phyloP scores from a whole-genome alignment of 1,140 invertebrate genomes.

The Littorina saxatilis region DNA sequence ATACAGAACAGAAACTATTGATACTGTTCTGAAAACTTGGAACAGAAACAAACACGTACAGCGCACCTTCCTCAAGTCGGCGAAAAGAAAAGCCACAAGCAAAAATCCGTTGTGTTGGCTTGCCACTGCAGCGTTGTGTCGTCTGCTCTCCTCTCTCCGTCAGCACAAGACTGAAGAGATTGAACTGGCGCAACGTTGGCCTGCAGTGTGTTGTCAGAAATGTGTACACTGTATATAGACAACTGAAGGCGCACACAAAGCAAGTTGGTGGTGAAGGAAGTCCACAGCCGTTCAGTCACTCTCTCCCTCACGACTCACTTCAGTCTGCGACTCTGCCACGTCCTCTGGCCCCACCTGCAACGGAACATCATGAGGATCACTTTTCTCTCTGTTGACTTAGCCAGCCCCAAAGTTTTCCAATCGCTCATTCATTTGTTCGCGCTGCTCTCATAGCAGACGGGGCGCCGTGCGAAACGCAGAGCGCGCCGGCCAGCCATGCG shows the following conservation, averaged over 20 bases:
- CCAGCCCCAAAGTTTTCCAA: slow-evolving; percentile 31
- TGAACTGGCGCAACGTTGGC: no score
- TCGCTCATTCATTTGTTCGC: slow-evolving; percentile 31
- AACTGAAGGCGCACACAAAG: no score
- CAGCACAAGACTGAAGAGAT: no score
- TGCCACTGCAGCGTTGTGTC: slow-evolving; percentile 15
- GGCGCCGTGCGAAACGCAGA: background rate
- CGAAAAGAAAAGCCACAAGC: slow-evolving; percentile 10
- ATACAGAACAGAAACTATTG: no score
- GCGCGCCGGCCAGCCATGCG: no score
- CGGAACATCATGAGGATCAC: slow-evolving; percentile 37
- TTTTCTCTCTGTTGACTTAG: slow-evolving; percentile 38
- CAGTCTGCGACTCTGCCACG: slow-evolving; percentile 13
- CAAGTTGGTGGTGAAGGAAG: no score
- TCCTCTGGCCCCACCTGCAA: slow-evolving; percentile 34
- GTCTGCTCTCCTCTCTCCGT: slow-evolving; percentile 13
- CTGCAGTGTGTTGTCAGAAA: no score
- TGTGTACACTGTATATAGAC: no score
- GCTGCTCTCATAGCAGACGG: slow-evolving; percentile 32
- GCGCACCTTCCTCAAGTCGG: background rate
- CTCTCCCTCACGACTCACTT: background rate
- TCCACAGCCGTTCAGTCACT: background rate
- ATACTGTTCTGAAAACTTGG: no score
- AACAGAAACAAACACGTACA: no score
- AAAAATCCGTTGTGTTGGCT: background rate